Base-by-base conservation (phyloP, 1,140 invertebrate species). In the Sycophaga agraensis region DNA sequence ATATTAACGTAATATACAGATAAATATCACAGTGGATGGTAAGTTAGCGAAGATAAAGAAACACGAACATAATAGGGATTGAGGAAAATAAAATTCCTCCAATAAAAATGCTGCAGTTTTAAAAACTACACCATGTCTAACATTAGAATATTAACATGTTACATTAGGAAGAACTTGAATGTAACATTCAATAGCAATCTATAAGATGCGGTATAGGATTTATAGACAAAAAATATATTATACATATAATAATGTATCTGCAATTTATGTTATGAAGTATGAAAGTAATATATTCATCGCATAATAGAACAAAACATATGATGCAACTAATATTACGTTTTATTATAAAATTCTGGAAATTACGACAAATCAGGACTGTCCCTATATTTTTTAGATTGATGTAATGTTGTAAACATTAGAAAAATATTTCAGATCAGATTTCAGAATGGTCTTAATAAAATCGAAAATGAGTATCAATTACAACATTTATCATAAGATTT, bases 21-120 rank as follows among this genome's bases (percentile, higher is more conserved):
- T 61, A 55, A 50, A 50, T 62, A 62, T 62, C 59, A 62, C 59
- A 62, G 59, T 62, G 45, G 53, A 56, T 39, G 43, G 55, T 12
- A 55, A 48, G 21, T 48, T 55, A n/a, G 2, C 26, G 9, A 40
- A 39, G 24, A 61, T 22, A n/a, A 1, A 19, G 12, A 51, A 39
- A 35, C 21, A 35, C 24, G 14, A 54, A 16, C 2, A 45, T 39
- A 45, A 43, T 16, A 8, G 12, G n/a, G 35, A 5, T 57, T 8
- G 28, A 35, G 12, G 21, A 8, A 46, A 34, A 45, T 46, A 48
- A 35, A 37, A 46, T 19, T 24, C 4, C 26, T 53, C n/a, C 24
- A 24, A 28, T 28, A 4, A 48, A 48, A n/a, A n/a, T n/a, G n/a
- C n/a, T n/a, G n/a, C n/a, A n/a, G n/a, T n/a, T n/a, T n/a, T n/a